A percentile compares a stretch with the other conserved stretches of the same genome.
Evolutionary conservation across 2,888 invertebrate genomes (phyloP).

Genomic region (Listrodromus nycthemerus): DNA sequence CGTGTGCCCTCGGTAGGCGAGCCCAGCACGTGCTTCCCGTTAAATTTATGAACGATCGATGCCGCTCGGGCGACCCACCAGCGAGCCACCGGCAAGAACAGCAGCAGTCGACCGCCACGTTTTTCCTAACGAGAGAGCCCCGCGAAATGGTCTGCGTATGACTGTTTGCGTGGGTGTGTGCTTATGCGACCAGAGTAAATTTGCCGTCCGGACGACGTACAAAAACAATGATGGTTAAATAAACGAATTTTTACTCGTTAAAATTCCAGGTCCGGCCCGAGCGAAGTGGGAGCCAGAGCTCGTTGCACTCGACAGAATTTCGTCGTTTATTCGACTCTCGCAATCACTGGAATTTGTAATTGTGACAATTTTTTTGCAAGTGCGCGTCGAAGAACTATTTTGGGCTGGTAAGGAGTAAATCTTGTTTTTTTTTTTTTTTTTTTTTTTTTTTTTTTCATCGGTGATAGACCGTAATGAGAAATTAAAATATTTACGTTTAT

Average conservation of each 20-base stretch:
- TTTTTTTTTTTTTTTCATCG: not conserved
- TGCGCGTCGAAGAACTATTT: not conserved
- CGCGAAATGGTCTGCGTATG: not conserved
- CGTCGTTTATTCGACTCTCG: slow-evolving; percentile 14
- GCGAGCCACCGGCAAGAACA: slow-evolving; percentile 25
- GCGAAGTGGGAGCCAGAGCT: not conserved
- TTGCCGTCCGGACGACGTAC: slow-evolving; percentile 41
- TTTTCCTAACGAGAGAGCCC: slow-evolving; percentile 52
- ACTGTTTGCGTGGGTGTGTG: not conserved
- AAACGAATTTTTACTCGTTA: slow-evolving; percentile 59
- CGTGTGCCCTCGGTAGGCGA: slow-evolving; percentile 17
- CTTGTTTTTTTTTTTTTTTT: not conserved
- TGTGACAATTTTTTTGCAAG: slow-evolving; percentile 2
- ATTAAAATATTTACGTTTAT: no score
- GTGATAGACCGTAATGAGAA: not conserved
- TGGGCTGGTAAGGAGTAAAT: not conserved
- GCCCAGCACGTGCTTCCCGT: slow-evolving; percentile 53
- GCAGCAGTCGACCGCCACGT: slow-evolving; percentile 37
- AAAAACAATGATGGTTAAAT: slow-evolving; percentile 57
- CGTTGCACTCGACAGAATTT: slow-evolving; percentile 4
- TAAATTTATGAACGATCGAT: slow-evolving; percentile 73
- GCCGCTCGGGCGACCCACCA: slow-evolving; percentile 34
- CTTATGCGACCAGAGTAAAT: slow-evolving; percentile 42
- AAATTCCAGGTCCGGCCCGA: slow-evolving; percentile 45
- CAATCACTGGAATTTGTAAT: slow-evolving; percentile 21